Percentiles rank a stretch among this genome's conserved stretches.
These are phyloP conservation scores for Amblyraja radiata DNA, from an alignment of 2,797 vertebrate species.

Conservation along the genomic window DNA sequence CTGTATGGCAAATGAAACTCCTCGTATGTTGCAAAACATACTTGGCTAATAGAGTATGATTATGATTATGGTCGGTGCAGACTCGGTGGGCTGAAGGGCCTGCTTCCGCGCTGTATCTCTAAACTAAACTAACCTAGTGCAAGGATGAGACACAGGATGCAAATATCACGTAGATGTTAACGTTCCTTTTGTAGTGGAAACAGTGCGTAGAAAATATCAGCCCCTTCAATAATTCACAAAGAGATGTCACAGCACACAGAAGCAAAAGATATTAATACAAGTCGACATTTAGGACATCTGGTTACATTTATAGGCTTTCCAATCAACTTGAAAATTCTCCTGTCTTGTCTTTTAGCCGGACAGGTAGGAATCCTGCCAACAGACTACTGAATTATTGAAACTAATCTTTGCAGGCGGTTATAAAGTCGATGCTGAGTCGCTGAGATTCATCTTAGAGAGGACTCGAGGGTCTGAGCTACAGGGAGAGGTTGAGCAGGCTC, in stretches of 20 bases:
- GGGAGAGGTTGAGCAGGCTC: too few relatives aligned
- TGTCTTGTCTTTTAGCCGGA: neutral
- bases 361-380: neutral
- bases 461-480: neutral
- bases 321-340: neutral
- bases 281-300: neutral
- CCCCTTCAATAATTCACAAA: neutral
- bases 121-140: too few relatives aligned
- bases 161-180: neutral
- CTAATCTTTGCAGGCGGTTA: neutral
- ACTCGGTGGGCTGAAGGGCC: too few relatives aligned
- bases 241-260: neutral
- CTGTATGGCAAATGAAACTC: too few relatives aligned
- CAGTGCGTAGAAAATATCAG: neutral
- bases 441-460: neutral
- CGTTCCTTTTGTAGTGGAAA: neutral
- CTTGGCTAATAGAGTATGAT: too few relatives aligned
- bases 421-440: neutral
- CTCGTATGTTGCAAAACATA: too few relatives aligned
- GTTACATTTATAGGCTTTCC: constrained; percentile 6
- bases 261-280: neutral
- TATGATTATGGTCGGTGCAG: too few relatives aligned
- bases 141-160: neutral
- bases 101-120: too few relatives aligned
- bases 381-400: neutral